Conservation (phyloP, 2,797 vertebrate species). For the Trachops cirrhosus region DNA sequence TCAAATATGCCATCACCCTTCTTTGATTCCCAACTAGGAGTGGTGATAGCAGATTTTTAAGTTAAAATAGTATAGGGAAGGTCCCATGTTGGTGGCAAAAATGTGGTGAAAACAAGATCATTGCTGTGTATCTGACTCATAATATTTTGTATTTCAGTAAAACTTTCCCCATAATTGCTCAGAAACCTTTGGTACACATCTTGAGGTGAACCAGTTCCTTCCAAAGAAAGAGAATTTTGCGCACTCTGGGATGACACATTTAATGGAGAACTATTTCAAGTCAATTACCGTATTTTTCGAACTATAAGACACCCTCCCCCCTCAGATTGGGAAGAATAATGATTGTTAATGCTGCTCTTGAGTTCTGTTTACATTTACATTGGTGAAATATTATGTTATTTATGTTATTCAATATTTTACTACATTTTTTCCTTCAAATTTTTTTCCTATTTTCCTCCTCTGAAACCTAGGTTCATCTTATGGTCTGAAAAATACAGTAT, state of each 20-base stretch:
- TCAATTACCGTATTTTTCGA: background rate
- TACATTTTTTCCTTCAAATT: no score
- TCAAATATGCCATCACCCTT: background rate
- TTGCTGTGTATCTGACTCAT: background rate
- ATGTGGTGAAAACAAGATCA: background rate
- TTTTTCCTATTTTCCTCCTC: no score
- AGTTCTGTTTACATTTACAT: no score
- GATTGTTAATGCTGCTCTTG: no score
- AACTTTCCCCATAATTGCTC: background rate
- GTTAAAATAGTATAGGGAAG: background rate
- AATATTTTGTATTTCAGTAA: background rate
- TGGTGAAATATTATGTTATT: no score
- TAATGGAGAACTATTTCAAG: background rate
- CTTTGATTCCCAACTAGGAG: background rate
- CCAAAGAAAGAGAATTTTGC: background rate
- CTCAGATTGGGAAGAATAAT: no score
- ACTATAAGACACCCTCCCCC: no score
- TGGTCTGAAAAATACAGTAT: background rate
- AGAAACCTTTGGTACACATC: background rate
- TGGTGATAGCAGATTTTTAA: background rate
- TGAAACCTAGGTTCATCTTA: no score
- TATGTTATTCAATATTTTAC: no score
- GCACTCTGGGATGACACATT: background rate
- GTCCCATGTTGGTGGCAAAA: background rate
- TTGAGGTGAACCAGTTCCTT: background rate